These are phyloP conservation scores for Cyclargus thomasi DNA, from an alignment of 1,140 invertebrate species.

Conservation along the genomic window DNA sequence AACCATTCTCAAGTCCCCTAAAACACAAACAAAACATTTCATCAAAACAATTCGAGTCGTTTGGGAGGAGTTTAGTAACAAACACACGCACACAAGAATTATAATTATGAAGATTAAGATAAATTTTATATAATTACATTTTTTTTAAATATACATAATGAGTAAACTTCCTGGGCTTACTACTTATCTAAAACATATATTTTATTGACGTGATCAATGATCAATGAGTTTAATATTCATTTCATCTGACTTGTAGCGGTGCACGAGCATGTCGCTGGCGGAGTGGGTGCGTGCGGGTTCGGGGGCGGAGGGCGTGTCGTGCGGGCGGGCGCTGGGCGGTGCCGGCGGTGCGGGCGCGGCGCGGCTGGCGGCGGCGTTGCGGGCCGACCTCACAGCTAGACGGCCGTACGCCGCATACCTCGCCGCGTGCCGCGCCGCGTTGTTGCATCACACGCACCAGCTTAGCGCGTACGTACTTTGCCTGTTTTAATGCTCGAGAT, in stretches of 20 bases:
- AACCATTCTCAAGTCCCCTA: too few species aligned
- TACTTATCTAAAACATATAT: neutral
- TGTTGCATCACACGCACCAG: constrained; percentile 79
- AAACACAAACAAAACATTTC: too few species aligned
- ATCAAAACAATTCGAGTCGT: too few species aligned
- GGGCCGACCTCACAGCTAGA: constrained; percentile 51
- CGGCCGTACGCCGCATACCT: constrained; percentile 84
- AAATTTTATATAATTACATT: too few species aligned
- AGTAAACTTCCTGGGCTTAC: too few species aligned
- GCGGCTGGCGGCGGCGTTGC: constrained; percentile 49
- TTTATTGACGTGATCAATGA: constrained; percentile 12
- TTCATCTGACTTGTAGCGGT: constrained; percentile 46
- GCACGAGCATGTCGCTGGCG: constrained; percentile 47
- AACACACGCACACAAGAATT: too few species aligned
- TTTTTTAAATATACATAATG: too few species aligned
- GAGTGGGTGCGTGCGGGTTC: constrained; percentile 47
- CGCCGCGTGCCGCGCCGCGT: constrained; percentile 81
- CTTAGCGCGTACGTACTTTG: constrained; percentile 78
- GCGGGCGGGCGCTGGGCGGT: constrained; percentile 40
- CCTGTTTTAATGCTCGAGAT: too few species aligned
- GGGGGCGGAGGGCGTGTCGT: constrained; percentile 38
- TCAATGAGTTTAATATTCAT: too few species aligned
- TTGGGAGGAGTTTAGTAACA: too few species aligned
- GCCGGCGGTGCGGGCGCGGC: constrained; percentile 30
- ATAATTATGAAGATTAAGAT: too few species aligned